Percentiles rank a stretch among this genome's conserved stretches.
These are phyloP conservation scores for Rhopalosiphum nymphaeae DNA, from an alignment of 2,888 invertebrate species.

Conservation along the genomic window DNA sequence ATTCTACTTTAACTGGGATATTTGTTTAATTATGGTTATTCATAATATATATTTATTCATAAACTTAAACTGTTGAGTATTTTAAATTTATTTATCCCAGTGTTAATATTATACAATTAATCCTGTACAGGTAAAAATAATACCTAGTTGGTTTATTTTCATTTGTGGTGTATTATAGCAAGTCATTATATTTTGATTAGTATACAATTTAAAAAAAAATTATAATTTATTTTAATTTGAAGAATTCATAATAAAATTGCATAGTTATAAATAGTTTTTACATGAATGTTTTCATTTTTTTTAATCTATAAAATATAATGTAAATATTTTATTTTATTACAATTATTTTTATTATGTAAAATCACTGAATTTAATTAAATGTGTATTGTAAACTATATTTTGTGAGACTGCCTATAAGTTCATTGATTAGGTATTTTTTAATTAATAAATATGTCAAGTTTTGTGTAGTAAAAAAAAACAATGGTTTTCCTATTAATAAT, in stretches of 20 bases:
- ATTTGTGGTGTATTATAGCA: not conserved
- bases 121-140: not conserved
- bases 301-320: not conserved
- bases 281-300: not conserved
- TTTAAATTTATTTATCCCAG: not conserved
- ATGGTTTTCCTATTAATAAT: not conserved
- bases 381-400: not conserved
- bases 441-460: not conserved
- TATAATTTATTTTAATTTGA: not conserved
- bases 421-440: not conserved
- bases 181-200: not conserved
- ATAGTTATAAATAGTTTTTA: not conserved
- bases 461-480: not conserved
- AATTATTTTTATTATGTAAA: not conserved
- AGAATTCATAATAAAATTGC: not conserved
- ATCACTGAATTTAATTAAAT: not conserved
- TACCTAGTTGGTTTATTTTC: not conserved
- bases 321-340: not conserved
- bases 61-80: not conserved
- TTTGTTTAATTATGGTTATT: not conserved
- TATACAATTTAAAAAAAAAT: not conserved
- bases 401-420: not conserved
- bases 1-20: not conserved
- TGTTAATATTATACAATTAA: not conserved
- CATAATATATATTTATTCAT: not conserved